phyloP scores from a whole-genome alignment of 2,888 invertebrate genomes.

The Drosophila affinis region DNA sequence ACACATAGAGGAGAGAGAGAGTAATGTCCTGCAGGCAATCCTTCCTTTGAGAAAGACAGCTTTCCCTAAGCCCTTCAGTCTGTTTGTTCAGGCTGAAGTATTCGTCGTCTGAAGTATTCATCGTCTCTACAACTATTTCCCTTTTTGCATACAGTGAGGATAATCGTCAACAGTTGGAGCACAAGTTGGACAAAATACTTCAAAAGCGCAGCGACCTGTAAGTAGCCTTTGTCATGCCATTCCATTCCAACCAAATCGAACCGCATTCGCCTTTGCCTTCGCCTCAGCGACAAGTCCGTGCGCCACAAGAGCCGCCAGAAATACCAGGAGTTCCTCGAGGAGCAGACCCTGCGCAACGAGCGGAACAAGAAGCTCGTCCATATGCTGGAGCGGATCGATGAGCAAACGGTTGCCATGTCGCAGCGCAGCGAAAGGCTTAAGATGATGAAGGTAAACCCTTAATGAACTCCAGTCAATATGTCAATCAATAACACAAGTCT shows the following conservation, averaged over 20 bases:
- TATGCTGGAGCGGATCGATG: constrained; percentile 86
- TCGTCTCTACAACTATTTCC: constrained; percentile 4
- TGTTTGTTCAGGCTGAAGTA: constrained; percentile 7
- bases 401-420: constrained; percentile 85
- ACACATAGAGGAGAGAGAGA: background rate
- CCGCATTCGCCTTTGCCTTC: background rate
- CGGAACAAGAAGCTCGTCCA: constrained; percentile 86
- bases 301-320: constrained; percentile 80
- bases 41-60: constrained; percentile 14
- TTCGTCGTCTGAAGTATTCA: background rate
- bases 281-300: constrained; percentile 75
- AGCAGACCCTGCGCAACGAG: constrained; percentile 86
- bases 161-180: constrained; percentile 85
- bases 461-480: background rate
- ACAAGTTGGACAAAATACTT: constrained; percentile 85
- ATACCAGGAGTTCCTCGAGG: constrained; percentile 85
- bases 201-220: constrained; percentile 85
- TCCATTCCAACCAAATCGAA: background rate
- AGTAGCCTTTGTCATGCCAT: constrained; percentile 66
- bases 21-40: constrained; percentile 7
- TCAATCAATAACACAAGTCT: background rate
- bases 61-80: constrained; percentile 8
- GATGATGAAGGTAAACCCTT: constrained; percentile 84
- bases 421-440: constrained; percentile 87
- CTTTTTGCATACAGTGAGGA: constrained; percentile 84